Base-by-base conservation (phyloP, 37 sponge, comb jelly and placozoan genomes). In the Halisarca cf. caerulea region DNA sequence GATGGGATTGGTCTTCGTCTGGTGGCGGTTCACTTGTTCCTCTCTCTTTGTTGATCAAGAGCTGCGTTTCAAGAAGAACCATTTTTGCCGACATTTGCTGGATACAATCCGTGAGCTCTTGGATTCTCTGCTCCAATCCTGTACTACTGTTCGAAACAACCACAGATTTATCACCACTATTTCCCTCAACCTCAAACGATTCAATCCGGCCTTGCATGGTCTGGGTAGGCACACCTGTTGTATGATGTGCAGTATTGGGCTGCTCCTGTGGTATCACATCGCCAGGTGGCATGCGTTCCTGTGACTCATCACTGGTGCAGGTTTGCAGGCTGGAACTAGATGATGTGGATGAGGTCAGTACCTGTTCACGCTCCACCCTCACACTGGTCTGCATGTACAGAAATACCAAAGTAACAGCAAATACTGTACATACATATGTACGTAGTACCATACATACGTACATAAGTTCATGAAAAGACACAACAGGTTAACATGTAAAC, bases 61-160 rank as follows among this genome's bases (percentile, higher is more conserved):
- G 20, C 34, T 89, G 89, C 6, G 91, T 94, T 80, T 94, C 95
- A 34, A 94, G 58, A 20, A 94, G 64, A 3, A 88, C 89, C 38
- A 90, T 66, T 39, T 84, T 66, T 41, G 91, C 94, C 30, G 89
- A 86, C 85, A 94, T 83, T 28, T 71, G 79, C 64, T 91, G 89
- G 18, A 94, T 83, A 59, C 86, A 54, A 20, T 80, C 42, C 17
- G 85, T 69, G 20, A 94, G 73, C 42, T 90, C 74, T 28, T 86
- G 42, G 25, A 74, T 74, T 2, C 44, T 17, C 7, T 74, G 45
- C 42, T 40, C 77, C 11, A 74, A 21, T 3, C n/a, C 39, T n/a
- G 1, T 24, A 1, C 7, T n/a, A 17, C 36, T n/a, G 20, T 8
- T 11, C 11, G 17, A 20, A 11, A 11, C 17, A 20, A 20, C 57